Percentiles rank a stretch among this genome's conserved stretches.
These are phyloP conservation scores for Phalacrocorax pelagicus DNA, from an alignment of 2,113 vertebrate species.

Conservation along the genomic window DNA sequence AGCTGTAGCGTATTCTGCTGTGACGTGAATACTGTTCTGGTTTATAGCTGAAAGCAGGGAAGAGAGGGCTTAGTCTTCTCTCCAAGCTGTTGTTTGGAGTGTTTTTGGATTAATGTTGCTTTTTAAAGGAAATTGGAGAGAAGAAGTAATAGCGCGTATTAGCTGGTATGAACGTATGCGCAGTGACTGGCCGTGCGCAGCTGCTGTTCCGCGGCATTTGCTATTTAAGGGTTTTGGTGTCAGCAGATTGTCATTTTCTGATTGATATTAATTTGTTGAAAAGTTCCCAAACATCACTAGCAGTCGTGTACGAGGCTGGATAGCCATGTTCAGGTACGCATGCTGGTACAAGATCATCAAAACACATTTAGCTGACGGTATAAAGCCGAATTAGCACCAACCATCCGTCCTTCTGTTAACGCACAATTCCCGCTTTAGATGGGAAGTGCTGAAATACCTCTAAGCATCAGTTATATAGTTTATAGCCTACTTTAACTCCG, in stretches of 20 bases:
- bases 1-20: fast-evolving
- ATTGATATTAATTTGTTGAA: not conserved
- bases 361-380: not conserved
- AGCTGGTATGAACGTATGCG: fast-evolving
- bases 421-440: not conserved
- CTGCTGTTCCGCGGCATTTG: not conserved
- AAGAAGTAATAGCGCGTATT: not conserved
- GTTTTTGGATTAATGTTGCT: not conserved
- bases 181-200: not conserved
- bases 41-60: not conserved
- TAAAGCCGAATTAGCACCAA: not conserved
- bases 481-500: not conserved
- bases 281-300: not conserved
- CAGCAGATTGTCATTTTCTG: not conserved
- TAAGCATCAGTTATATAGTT: not conserved
- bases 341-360: not conserved
- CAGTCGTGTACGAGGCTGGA: not conserved
- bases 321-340: no score
- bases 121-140: not conserved
- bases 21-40: not conserved
- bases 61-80: not conserved
- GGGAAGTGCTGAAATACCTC: not conserved
- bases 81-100: not conserved
- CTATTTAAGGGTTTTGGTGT: not conserved
- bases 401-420: not conserved